Base-by-base conservation (phyloP, 2,888 invertebrate species). In the Eubasilissa splendida region DNA sequence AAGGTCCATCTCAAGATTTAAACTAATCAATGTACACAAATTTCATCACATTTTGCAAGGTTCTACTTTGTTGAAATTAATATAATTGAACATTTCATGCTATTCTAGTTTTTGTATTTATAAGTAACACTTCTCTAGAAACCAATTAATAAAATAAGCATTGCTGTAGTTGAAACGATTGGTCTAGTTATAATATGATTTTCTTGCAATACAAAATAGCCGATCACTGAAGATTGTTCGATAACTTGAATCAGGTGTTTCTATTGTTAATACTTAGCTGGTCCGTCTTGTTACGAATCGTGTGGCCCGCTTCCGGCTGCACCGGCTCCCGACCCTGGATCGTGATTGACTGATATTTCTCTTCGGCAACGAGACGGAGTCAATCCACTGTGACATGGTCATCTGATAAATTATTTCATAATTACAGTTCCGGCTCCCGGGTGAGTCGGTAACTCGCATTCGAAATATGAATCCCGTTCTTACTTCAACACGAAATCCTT, bases 321-420 rank as follows among this genome's bases (percentile, higher is more conserved):
- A 56, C 33, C 71, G 33, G 71, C 71, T 73, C 56, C 71, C 42
- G 71, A 31, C 56, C 71, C 56, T 12, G 56, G 42, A 71, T 73
- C 71, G 71, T 73, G 71, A 73, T 42, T 73, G 71, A 58, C 71
- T 73, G 58, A 33, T 73, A 56, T 33, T 73, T 73, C 71, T 12
- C 56, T 5, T 11, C 56, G 12, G 56, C 71, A 31, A 53, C 71
- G 54, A 33, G 56, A 22, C 33, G 71, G 56, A 73, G 58, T 73
- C 71, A 73, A 73, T 73, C 31, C 56, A 42, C 8, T 31, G 31
- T 73, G 71, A 73, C 71, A 56, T 56, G 71, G 71, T 73, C 71
- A 73, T 73, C 71, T 56, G 71, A 73, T 73, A 73, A 58, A 54
- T 73, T 22, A 73, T 56, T 73, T 33, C 71, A 56, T 58, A 73